Conservation (phyloP, 1,140 invertebrate species). For the Aleiodes sp. region DNA sequence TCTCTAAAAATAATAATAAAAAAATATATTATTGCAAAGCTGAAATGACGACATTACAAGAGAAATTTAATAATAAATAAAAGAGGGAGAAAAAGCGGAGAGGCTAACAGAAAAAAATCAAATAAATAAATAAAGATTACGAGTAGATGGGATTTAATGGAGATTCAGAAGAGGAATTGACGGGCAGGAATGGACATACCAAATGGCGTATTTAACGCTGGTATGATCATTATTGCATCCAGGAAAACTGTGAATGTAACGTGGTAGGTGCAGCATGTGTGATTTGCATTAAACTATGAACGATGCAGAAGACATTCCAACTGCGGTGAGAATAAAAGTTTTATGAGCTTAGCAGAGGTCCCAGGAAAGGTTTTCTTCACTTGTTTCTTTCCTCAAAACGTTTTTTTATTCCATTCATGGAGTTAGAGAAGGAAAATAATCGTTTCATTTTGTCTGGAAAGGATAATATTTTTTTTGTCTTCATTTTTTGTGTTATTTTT, state of each 20-base stretch:
- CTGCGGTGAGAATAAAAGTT: background rate
- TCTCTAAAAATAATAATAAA: too few species aligned
- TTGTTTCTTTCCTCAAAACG: too few species aligned
- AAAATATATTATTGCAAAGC: too few species aligned
- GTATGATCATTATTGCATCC: background rate
- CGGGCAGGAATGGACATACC: background rate
- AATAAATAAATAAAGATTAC: slow-evolving; percentile 3
- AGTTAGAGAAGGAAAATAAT: too few species aligned
- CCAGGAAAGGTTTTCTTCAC: too few species aligned
- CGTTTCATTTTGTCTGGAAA: too few species aligned
- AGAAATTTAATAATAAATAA: too few species aligned
- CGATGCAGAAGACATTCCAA: slow-evolving; percentile 14
- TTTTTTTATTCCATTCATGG: too few species aligned
- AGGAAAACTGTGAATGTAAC: background rate
- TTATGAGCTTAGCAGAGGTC: background rate
- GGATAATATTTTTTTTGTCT: too few species aligned
- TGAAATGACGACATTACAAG: too few species aligned
- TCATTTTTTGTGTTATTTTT: too few species aligned
- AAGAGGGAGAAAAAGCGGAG: too few species aligned
- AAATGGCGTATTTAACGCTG: background rate
- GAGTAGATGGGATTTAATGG: background rate
- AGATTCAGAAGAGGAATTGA: background rate
- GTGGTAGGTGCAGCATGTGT: slow-evolving; percentile 8
- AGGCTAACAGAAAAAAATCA: background rate
- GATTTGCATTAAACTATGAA: background rate